These are phyloP conservation scores for Pteromalus puparum DNA, from an alignment of 1,140 invertebrate genomes.

Conservation along the genomic window DNA sequence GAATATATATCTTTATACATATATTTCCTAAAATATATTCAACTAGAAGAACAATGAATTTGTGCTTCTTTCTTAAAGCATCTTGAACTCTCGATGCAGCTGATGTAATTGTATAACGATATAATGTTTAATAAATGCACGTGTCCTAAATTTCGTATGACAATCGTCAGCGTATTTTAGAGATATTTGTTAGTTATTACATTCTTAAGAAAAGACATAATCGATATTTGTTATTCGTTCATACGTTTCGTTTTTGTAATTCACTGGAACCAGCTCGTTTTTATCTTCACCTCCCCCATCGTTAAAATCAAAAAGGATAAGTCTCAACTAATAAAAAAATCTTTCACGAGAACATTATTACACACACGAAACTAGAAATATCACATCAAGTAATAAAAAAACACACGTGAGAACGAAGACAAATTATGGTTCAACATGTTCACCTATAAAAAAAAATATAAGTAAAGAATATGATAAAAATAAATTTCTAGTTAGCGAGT, in stretches of 20 bases:
- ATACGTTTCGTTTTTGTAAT: slow-evolving; percentile 35
- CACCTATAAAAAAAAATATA: slow-evolving; percentile 63
- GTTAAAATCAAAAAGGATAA: slow-evolving; percentile 46
- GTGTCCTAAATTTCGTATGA: slow-evolving; percentile 69
- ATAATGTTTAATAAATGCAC: slow-evolving; percentile 73
- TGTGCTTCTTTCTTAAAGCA: slow-evolving; percentile 28
- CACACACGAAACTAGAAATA: slow-evolving; percentile 71
- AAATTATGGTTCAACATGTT: slow-evolving; percentile 63
- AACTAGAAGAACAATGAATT: slow-evolving; percentile 26
- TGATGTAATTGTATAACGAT: slow-evolving; percentile 59
- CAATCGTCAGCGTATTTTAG: slow-evolving; percentile 74
- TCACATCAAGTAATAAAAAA: slow-evolving; percentile 69
- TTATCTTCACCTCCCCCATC: slow-evolving; percentile 23
- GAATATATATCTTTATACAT: neutral
- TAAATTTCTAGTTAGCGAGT: slow-evolving; percentile 60
- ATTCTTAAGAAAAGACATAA: slow-evolving; percentile 32
- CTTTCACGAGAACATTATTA: slow-evolving; percentile 51
- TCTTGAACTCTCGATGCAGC: slow-evolving; percentile 47
- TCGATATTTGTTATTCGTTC: slow-evolving; percentile 1
- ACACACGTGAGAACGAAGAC: slow-evolving; percentile 65
- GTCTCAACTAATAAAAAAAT: slow-evolving; percentile 50
- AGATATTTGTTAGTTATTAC: slow-evolving; percentile 56
- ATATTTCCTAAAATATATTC: slow-evolving; percentile 29
- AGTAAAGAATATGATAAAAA: slow-evolving; percentile 57
- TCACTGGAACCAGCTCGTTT: slow-evolving; percentile 44